Conservation (phyloP, 2,797 vertebrate genomes). For the Pogoniulus pusillus region DNA sequence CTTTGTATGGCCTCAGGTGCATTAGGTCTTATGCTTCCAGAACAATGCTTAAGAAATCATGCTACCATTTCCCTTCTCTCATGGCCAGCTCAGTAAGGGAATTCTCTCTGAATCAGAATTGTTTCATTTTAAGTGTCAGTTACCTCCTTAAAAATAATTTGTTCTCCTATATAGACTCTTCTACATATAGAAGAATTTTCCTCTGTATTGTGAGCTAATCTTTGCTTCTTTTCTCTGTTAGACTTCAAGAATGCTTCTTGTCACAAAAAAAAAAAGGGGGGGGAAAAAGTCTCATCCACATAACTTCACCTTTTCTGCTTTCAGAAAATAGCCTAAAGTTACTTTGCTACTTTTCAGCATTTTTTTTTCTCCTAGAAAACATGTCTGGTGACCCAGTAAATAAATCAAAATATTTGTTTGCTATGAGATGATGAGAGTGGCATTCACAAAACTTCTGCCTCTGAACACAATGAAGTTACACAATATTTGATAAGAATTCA, state of each 20-base stretch:
- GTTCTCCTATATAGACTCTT: rapidly evolving
- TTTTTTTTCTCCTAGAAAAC: neutral
- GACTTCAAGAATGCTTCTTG: neutral
- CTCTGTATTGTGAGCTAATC: neutral
- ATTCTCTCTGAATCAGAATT: neutral
- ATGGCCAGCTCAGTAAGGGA: neutral
- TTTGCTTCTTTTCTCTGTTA: neutral
- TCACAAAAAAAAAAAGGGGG: neutral
- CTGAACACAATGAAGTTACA: neutral
- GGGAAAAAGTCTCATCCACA: neutral
- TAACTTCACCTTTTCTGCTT: neutral
- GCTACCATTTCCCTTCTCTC: neutral
- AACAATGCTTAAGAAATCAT: neutral
- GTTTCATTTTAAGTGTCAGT: neutral
- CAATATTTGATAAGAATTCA: neutral
- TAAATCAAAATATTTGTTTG: neutral
- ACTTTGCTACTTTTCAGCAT: neutral
- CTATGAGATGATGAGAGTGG: neutral
- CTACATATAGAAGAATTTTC: neutral
- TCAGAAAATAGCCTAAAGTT: neutral
- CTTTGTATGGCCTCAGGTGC: neutral
- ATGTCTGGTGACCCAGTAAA: neutral
- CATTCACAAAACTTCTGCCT: neutral
- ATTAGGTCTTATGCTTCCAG: neutral
- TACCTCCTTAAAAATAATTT: neutral